Evolutionary conservation across 2,113 vertebrate species (phyloP), one percentile per base, ranked within the genome.

Genomic region (Nematolebias whitei): DNA sequence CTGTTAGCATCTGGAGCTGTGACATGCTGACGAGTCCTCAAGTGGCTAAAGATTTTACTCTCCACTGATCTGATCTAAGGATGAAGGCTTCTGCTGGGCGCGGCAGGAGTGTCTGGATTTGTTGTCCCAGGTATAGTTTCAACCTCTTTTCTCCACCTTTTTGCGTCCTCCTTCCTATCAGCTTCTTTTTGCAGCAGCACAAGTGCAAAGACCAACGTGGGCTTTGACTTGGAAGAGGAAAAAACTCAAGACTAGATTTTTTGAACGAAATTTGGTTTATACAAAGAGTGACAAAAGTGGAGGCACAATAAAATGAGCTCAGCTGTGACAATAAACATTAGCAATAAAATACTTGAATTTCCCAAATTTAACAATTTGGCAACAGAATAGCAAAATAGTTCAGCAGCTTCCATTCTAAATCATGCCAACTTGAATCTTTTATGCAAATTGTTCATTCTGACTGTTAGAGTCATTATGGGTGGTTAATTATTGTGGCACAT

Each of bases 11-110:
- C 84, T 86, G 76, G 62, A 80, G 68, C 82, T 58, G 70, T 83
- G 80, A 89, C 88, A 72, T 80, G 85, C 78, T 77, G 49, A 7
- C 49, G 79, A 85, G 88, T 85, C 90, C 86, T 87, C 85, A 84
- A 85, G 87, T 84, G 85, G 81, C 74, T 87, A 87, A 84, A 75
- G 78, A 75, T 80, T 85, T 89, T 57, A 80, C 79, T 85, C 85
- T 87, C 63, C 68, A 86, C 71, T 83, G 81, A 82, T 85, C 73
- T 77, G 80, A 61, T 85, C 67, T 62, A 75, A 55, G 79, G 68
- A 80, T 41, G 68, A 64, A 69, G 35, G 70, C 75, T 76, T 50
- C 19, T 45, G 49, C 78, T 64, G 71, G 65, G 68, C 76, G 78
- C 41, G 85, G 63, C 64, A 18, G 47, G 58, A 78, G 49, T 9